A percentile compares a stretch with the other conserved stretches of the same genome.
Conservation (phyloP, 2,797 vertebrate species). For the Protosalanx chinensis region DNA sequence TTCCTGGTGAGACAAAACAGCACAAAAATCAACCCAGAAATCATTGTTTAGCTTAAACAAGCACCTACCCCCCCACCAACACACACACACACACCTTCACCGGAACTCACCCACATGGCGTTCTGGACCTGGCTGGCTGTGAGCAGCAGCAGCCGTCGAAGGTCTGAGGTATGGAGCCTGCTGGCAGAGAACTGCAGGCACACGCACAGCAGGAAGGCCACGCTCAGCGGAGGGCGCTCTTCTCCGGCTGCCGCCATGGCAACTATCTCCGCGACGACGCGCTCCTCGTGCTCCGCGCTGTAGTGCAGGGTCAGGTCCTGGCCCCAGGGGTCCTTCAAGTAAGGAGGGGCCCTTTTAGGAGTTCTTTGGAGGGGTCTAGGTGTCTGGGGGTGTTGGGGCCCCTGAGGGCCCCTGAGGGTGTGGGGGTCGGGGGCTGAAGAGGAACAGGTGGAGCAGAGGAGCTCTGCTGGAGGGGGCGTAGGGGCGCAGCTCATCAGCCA, state of each 20-base stretch:
- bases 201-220: conserved; percentile 67
- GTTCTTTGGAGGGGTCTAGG: neutral
- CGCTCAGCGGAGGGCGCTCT: conserved; percentile 53
- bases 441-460: conserved; percentile 61
- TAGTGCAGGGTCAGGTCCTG: conserved; percentile 59
- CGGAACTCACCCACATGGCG: conserved; percentile 72
- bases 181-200: conserved; percentile 69
- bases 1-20: conserved; percentile 56
- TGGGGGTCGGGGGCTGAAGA: conserved; percentile 18
- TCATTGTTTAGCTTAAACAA: neutral
- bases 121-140: conserved; percentile 69
- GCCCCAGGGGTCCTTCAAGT: conserved; percentile 52
- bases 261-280: conserved; percentile 65
- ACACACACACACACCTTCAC: neutral
- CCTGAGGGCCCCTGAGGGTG: neutral
- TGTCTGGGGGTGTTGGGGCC: conserved; percentile 2
- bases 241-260: conserved; percentile 28
- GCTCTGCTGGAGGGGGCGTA: neutral
- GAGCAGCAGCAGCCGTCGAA: conserved; percentile 71
- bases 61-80: neutral
- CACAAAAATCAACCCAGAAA: conserved; percentile 7
- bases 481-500: conserved; percentile 31
- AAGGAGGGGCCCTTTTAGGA: conserved; percentile 20
- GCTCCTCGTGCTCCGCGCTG: conserved; percentile 49
- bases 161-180: conserved; percentile 58